These are phyloP conservation scores for Oscheius sp. DNA, from an alignment of 1,140 invertebrate species.

Conservation along the genomic window DNA sequence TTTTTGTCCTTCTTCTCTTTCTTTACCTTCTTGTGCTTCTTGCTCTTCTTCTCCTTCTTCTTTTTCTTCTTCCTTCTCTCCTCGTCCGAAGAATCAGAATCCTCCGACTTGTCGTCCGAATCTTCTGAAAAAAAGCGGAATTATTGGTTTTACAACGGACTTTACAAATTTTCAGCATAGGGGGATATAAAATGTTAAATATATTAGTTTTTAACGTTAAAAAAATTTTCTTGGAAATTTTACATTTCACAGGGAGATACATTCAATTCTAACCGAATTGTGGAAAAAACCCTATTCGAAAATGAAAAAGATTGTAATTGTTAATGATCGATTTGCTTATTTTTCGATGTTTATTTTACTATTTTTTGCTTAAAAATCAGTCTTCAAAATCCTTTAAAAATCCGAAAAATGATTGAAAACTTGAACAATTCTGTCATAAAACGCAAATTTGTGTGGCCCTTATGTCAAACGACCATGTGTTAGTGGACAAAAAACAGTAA, in stretches of 20 bases:
- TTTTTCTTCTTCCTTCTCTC: slow-evolving; percentile 42
- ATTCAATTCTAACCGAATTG: background rate
- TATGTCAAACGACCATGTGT: background rate
- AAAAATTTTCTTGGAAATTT: no score
- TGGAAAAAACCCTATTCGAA: no score
- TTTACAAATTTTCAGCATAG: background rate
- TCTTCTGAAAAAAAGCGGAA: background rate
- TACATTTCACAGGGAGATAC: no score
- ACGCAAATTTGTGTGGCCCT: background rate
- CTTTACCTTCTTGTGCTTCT: slow-evolving; percentile 44
- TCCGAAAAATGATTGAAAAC: no score
- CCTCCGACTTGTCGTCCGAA: background rate
- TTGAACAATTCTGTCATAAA: background rate
- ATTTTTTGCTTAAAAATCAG: no score
- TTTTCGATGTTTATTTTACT: no score
- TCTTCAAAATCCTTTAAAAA: no score
- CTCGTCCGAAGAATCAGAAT: slow-evolving; percentile 18
- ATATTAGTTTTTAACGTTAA: no score
- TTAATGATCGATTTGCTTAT: no score
- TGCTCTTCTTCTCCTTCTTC: slow-evolving; percentile 41
- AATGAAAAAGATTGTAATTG: no score
- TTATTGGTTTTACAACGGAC: background rate
- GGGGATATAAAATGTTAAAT: background rate
- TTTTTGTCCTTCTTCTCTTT: slow-evolving; percentile 36
- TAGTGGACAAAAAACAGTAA: background rate